Evolutionary conservation across 92 coral and sea anemone genomes (phyloP), one percentile per base, ranked within the genome.

Genomic region (Parazoanthus swiftii): DNA sequence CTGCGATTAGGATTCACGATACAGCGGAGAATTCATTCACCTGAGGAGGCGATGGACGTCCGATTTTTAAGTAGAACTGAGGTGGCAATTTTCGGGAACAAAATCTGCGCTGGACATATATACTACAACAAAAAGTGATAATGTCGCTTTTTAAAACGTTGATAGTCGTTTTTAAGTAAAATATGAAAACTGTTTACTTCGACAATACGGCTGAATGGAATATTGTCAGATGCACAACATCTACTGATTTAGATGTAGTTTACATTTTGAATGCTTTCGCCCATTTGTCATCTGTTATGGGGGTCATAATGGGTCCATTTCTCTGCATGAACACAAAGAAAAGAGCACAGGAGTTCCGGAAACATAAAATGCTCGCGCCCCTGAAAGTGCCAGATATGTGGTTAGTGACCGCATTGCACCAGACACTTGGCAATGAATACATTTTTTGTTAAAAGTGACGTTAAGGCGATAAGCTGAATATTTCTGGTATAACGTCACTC

Each of bases 261-360:
- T 79, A 9, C 39, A 51, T 51, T 79, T 79, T 48, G 82, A 79
- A 51, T 79, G 56, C 38, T 51, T 79, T 79, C 23, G 16, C 23
- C 33, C 20, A 48, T 51, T 51, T 68, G 26, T 80, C 50, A 80
- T 16, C 35, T 56, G n/a, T 58, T 13, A 58, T 58, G 72, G 35
- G 72, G 16, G 16, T 16, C 76, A 72, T 2, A 68, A 25, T 26
- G 76, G 36, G 76, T 72, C 15, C 15, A 29, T 36, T 26, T 72
- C 76, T 36, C 20, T 9, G 0, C 18, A 72, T 72, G 36, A 29
- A 26, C 75, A 70, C 37, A 33, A 67, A 7, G 37, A 70, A 11
- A n/a, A 25, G 75, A n/a, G 0, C 37, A 70, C 15, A 6, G 66
- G 23, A 58, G 23, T 3, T 58, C 66, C 75, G 75, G 75, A 70